These are phyloP conservation scores for Gordius sp. DNA, from an alignment of 2,888 invertebrate genomes.

Conservation along the genomic window DNA sequence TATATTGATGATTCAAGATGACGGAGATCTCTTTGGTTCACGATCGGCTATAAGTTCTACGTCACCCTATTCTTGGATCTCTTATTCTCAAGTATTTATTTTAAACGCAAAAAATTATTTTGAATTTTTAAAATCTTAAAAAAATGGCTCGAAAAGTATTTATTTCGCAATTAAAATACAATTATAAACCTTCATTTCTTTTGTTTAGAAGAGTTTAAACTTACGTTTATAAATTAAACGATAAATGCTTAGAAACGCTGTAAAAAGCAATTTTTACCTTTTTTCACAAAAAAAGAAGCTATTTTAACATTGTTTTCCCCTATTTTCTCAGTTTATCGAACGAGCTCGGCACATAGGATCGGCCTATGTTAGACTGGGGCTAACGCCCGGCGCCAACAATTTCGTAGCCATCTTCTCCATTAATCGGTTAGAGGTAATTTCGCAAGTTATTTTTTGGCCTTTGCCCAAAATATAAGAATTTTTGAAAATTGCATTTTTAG, in stretches of 20 bases:
- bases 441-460: no score
- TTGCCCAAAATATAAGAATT: no score
- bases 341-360: conserved; percentile 2
- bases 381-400: background rate
- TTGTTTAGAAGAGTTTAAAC: background rate
- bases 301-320: no score
- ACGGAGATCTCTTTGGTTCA: conserved; percentile 4
- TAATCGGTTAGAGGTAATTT: conserved; percentile 6
- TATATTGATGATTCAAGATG: background rate
- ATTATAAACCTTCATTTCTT: background rate
- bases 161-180: background rate
- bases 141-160: background rate
- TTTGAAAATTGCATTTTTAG: no score
- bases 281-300: background rate
- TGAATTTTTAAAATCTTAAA: background rate
- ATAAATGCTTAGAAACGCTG: no score
- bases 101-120: conserved; percentile 10
- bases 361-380: background rate
- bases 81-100: conserved; percentile 6
- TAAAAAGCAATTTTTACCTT: no score
- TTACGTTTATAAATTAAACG: no score
- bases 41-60: background rate
- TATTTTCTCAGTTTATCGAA: background rate
- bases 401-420: conserved; percentile 9
- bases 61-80: conserved; percentile 7